Evolutionary conservation across 2,888 invertebrate genomes (phyloP).

Genomic region (Xylota sylvarum): DNA sequence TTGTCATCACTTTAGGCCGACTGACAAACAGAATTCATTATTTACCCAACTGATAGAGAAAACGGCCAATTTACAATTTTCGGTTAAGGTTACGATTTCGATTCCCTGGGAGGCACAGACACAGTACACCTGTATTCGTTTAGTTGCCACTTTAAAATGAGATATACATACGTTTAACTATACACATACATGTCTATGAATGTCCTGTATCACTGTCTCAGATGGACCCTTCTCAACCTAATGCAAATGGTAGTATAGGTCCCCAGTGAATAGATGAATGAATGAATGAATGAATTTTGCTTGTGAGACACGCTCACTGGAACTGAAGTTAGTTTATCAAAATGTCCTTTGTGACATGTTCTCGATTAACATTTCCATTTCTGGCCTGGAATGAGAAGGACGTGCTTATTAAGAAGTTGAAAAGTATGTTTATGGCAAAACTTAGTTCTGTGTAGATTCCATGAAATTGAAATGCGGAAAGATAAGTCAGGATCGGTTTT

Average conservation of each 20-base stretch:
- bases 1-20: constrained; percentile 6
- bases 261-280: constrained; percentile 13
- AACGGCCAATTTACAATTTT: not conserved
- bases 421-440: constrained; percentile 28
- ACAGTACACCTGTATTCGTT: not conserved
- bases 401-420: constrained; percentile 22
- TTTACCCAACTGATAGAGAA: not conserved
- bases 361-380: constrained; percentile 50
- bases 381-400: not conserved
- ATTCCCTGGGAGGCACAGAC: not conserved
- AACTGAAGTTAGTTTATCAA: constrained; percentile 63
- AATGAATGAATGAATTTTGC: constrained; percentile 22
- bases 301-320: constrained; percentile 25
- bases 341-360: constrained; percentile 59
- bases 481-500: not conserved
- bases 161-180: not conserved
- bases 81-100: not conserved
- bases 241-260: constrained; percentile 15
- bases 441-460: not conserved
- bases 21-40: constrained; percentile 15
- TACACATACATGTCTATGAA: not conserved
- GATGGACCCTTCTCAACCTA: no score
- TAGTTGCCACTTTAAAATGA: not conserved
- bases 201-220: no score
- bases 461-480: constrained; percentile 29